Base-by-base conservation (phyloP, 1,140 invertebrate genomes). In the Mercenaria mercenaria region DNA sequence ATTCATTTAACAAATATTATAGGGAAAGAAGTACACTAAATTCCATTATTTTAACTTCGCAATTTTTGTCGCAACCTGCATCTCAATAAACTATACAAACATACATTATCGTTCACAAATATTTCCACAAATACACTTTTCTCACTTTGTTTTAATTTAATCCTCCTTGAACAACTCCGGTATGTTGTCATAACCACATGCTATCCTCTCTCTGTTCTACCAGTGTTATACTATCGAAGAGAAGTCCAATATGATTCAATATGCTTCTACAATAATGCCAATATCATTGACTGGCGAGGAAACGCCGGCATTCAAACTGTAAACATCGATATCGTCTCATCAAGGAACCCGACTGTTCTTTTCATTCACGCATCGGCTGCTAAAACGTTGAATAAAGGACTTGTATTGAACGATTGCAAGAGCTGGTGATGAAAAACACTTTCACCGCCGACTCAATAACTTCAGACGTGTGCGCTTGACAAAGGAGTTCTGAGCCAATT, bases 301-400 rank as follows among this genome's bases (percentile, higher is more conserved):
- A 64, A 64, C 26, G 59, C 26, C 59, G 59, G n/a, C 59, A 64
- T 64, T 64, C 59, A 64, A 29, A 64, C n/a, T 64, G 26, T 64
- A 64, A 64, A 64, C 26, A 64, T 64, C 59, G 26, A 64, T 64
- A 64, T 29, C 59, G 20, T 64, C 59, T 64, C 59, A 29, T 64
- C 59, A 64, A 23, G 59, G 26, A 64, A 64, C 59, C 59, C 59
- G 59, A 64, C 59, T 64, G 59, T 64, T 64, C 59, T 64, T 64
- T 64, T 64, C 59, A 64, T 29, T n/a, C 59, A 64, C 59, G n/a
- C 26, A 29, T 29, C 59, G 26, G n/a, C 23, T 64, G 26, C n/a
- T 64, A 29, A 64, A 64, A 64, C 26, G 23, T 29, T 29, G 59
- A 64, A 64, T 29, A 64, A 64, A 64, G 59, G 59, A 64, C 59